A percentile compares a stretch with the other conserved stretches of the same genome.
Evolutionary conservation across 2,888 invertebrate genomes (phyloP).

Genomic region (Chirona hameri): DNA sequence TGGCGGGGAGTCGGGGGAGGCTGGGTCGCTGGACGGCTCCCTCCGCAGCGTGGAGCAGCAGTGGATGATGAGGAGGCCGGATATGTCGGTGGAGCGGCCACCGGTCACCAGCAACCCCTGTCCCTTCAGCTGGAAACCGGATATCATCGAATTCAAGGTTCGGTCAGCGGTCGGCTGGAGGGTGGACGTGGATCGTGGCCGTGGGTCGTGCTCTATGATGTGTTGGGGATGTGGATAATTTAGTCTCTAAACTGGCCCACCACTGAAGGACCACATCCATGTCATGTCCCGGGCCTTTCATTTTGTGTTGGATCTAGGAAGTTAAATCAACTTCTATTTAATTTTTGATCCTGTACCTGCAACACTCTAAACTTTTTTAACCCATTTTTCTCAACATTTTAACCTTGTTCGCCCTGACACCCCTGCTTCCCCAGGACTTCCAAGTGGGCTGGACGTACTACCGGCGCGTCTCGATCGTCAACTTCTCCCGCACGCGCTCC

Average conservation of each 20-base stretch:
- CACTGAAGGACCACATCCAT: too few species aligned
- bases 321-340: too few species aligned
- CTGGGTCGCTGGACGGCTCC: not conserved
- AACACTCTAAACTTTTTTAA: too few species aligned
- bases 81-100: not conserved
- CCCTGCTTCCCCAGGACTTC: not conserved
- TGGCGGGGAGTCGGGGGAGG: not conserved
- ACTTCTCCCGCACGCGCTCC: not conserved
- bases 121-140: conserved; percentile 25
- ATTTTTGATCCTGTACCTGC: too few species aligned
- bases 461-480: not conserved
- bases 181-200: too few species aligned
- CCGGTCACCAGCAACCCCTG: not conserved
- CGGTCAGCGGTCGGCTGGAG: not conserved
- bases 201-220: too few species aligned
- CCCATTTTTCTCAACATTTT: too few species aligned
- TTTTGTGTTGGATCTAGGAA: too few species aligned
- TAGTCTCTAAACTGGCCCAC: too few species aligned
- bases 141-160: conserved; percentile 5
- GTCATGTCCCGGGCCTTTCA: too few species aligned
- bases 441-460: conserved; percentile 13
- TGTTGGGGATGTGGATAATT: too few species aligned
- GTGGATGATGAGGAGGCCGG: not conserved
- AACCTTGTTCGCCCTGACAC: too few species aligned
- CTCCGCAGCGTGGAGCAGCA: not conserved